Conservation (phyloP, 2,797 vertebrate species). For the Melanotaenia boesemani region DNA sequence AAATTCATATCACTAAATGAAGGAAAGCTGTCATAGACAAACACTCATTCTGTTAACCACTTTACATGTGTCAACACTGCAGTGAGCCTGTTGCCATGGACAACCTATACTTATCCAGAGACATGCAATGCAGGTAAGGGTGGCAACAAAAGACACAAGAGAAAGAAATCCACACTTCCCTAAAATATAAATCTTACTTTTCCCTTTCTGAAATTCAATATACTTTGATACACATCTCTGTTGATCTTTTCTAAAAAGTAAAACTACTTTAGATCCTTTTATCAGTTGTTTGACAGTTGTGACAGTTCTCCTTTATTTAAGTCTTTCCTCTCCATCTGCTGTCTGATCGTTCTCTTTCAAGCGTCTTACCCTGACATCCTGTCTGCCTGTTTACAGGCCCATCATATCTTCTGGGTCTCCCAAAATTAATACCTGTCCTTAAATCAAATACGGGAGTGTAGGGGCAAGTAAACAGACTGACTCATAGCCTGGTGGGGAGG, state of each 20-base stretch:
- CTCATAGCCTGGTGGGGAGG: background rate
- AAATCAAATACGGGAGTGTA: constrained; percentile 34
- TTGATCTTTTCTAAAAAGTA: constrained; percentile 9
- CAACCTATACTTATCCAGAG: constrained; percentile 48
- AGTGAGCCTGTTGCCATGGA: constrained; percentile 73
- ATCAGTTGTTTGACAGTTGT: constrained; percentile 30
- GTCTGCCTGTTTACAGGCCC: constrained; percentile 15
- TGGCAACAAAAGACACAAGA: constrained; percentile 6
- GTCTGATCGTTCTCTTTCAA: constrained; percentile 31
- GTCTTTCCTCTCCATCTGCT: constrained; percentile 1
- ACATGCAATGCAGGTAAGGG: constrained; percentile 1
- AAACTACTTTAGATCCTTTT: constrained; percentile 12
- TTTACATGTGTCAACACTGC: constrained; percentile 51
- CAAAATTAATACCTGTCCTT: constrained; percentile 34
- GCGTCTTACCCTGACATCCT: constrained; percentile 22
- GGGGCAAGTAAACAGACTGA: background rate
- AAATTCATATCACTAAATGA: background rate
- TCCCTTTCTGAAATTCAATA: background rate
- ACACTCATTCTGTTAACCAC: constrained; percentile 42
- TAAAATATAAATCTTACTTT: background rate
- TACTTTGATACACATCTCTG: constrained; percentile 2
- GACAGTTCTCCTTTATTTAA: background rate
- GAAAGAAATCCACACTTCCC: background rate
- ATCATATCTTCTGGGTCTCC: constrained; percentile 6
- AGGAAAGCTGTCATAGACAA: background rate